Evolutionary conservation across 2,797 vertebrate species (phyloP).

Genomic region (Siniperca obscura): DNA sequence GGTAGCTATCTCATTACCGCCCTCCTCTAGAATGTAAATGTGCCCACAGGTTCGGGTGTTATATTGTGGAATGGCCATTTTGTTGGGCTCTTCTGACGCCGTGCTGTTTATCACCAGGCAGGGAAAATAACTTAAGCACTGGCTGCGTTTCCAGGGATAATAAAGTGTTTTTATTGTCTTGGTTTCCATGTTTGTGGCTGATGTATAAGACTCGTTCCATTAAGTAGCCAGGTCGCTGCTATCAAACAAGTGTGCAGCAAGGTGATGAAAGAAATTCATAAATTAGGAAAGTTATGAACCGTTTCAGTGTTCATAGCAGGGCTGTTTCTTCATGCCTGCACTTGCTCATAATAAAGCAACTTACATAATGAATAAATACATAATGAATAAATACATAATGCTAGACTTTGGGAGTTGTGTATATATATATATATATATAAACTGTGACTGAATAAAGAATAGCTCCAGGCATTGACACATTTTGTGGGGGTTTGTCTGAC

Average conservation of each 20-base stretch:
- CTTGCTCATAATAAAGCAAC: slow-evolving; percentile 22
- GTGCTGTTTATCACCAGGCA: slow-evolving; percentile 52
- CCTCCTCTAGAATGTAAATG: slow-evolving; percentile 71
- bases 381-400: slow-evolving; percentile 25
- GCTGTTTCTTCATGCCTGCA: slow-evolving; percentile 9
- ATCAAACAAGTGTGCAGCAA: slow-evolving; percentile 33
- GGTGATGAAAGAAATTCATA: slow-evolving; percentile 50
- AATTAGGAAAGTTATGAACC: slow-evolving; percentile 46
- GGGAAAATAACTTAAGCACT: slow-evolving; percentile 40
- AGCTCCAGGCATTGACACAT: slow-evolving; percentile 28
- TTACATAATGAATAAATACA: slow-evolving; percentile 25
- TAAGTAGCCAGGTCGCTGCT: slow-evolving; percentile 23
- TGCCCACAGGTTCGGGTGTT: slow-evolving; percentile 45
- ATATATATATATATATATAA: too few species aligned
- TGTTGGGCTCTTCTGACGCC: slow-evolving; percentile 35
- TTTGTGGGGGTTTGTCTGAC: slow-evolving; percentile 18
- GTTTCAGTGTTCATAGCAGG: slow-evolving; percentile 21
- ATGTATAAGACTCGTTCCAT: slow-evolving; percentile 29
- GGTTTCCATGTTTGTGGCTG: slow-evolving; percentile 13
- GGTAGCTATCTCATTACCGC: slow-evolving; percentile 81
- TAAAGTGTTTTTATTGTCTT: slow-evolving; percentile 31
- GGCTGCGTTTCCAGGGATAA: slow-evolving; percentile 36
- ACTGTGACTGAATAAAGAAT: slow-evolving; percentile 8
- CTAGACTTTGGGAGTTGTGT: not conserved
- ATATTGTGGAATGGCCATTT: slow-evolving; percentile 37